Conservation (phyloP, 2,888 invertebrate species). For the Phyllotreta cruciferae region DNA sequence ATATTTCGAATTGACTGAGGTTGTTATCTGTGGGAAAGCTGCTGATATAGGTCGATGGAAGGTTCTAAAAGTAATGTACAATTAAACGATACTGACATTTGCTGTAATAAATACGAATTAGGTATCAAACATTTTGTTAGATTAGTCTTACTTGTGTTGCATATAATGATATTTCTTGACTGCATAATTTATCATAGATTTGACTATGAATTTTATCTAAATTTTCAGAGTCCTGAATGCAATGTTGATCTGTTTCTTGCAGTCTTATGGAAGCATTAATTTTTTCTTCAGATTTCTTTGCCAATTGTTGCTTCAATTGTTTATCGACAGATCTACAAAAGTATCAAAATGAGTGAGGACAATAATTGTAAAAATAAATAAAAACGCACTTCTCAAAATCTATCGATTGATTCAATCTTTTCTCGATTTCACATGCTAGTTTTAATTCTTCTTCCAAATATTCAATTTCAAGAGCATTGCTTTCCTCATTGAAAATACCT, state of each 20-base stretch:
- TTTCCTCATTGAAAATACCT: slow-evolving; percentile 47
- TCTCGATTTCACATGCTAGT: slow-evolving; percentile 41
- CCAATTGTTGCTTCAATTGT: slow-evolving; percentile 40
- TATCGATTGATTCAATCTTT: slow-evolving; percentile 32
- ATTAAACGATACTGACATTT: slow-evolving; percentile 2
- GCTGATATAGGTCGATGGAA: no score
- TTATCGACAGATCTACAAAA: slow-evolving; percentile 42
- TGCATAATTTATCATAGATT: slow-evolving; percentile 44
- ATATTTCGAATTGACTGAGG: no score
- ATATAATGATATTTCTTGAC: slow-evolving; percentile 42
- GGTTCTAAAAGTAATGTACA: background rate
- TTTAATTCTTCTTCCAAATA: slow-evolving; percentile 47
- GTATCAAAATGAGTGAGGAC: slow-evolving; percentile 2
- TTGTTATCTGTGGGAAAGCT: no score
- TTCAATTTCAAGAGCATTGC: slow-evolving; percentile 46
- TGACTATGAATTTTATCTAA: slow-evolving; percentile 47
- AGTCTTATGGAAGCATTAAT: slow-evolving; percentile 41
- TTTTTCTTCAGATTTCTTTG: slow-evolving; percentile 40
- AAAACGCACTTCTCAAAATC: slow-evolving; percentile 28
- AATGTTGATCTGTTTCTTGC: slow-evolving; percentile 42
- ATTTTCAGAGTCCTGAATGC: slow-evolving; percentile 40
- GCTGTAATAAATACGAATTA: slow-evolving; percentile 46
- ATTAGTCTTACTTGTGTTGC: slow-evolving; percentile 22
- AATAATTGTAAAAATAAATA: slow-evolving; percentile 2
- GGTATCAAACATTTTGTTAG: no score